Conservation (phyloP, 2,888 invertebrate species). For the Drosophila dives region DNA sequence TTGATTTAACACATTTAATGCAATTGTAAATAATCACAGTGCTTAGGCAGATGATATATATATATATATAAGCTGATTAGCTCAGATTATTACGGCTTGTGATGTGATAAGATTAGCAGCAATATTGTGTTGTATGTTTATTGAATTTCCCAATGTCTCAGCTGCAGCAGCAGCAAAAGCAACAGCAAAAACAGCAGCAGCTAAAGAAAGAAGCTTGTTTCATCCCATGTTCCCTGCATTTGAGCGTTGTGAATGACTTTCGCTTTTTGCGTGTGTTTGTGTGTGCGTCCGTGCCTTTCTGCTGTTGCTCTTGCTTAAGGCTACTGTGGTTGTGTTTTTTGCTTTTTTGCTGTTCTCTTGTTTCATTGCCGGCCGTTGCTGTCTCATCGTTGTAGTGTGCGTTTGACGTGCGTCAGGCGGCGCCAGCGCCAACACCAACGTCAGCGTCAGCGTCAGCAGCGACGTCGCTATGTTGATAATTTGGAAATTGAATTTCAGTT, state of each 20-base stretch:
- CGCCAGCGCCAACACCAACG: constrained; percentile 4
- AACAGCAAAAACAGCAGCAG: not conserved
- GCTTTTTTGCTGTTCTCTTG: constrained; percentile 3
- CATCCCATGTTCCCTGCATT: constrained; percentile 25
- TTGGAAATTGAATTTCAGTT: constrained; percentile 68
- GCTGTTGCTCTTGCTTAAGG: constrained; percentile 13
- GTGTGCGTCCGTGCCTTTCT: constrained; percentile 18
- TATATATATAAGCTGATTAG: constrained; percentile 24
- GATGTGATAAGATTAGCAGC: constrained; percentile 46
- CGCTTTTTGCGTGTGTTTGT: constrained; percentile 45
- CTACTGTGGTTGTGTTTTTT: not conserved
- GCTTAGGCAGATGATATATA: not conserved
- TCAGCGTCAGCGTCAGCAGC: constrained; percentile 3
- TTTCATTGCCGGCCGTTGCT: constrained; percentile 30
- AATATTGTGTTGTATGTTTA: not conserved
- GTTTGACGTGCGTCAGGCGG: constrained; percentile 39
- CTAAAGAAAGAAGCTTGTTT: constrained; percentile 21
- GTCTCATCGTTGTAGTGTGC: not conserved
- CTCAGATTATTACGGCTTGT: constrained; percentile 37
- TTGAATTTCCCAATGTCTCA: not conserved
- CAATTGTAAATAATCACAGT: constrained; percentile 43
- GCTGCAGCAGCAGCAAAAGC: not conserved
- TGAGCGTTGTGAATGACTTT: constrained; percentile 46
- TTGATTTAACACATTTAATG: constrained; percentile 61
- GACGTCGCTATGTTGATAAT: constrained; percentile 56